Evolutionary conservation across 2,113 vertebrate genomes (phyloP), one percentile per base, ranked within the genome.

Genomic region (Butorides virescens): DNA sequence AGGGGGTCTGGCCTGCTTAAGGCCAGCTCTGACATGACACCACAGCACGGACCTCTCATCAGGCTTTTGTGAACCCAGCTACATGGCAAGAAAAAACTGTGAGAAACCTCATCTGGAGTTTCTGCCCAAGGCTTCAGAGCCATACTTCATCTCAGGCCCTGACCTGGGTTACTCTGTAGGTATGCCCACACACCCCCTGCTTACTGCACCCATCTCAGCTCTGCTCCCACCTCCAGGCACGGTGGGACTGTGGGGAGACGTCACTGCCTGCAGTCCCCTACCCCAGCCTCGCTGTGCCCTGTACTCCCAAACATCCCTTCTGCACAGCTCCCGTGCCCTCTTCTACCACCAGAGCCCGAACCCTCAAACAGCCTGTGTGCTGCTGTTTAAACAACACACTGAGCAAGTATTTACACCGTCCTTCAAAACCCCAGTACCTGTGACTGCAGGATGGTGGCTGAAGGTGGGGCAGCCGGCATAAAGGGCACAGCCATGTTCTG

Each of bases 211-310:
- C 3, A 3, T 10, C 30, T 20, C 4, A 11, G 46, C 17, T 71
- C 44, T 73, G 39, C 30, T 49, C 10, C 30, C 27, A 37, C 47
- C 15, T 52, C 32, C 29, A 55, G 32, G 22, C 27, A 26, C 0
- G 0, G 27, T 19, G 30, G 53, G 29, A 53, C 11, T 50, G 49
- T 5, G 5, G 11, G 16, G 12, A 55, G 36, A 70, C 8, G 21
- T 29, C 13, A 6, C 39, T 76, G 17, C 10, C 15, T 47, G 37
- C 44, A n/a, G 80, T 6, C 4, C 15, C 20, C 29, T 15, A 16
- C 6, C 23, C 25, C 21, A n/a, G 4, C 11, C 34, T 47, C 3
- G 2, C 44, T 37, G 50, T 1, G 0, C 7, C 34, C 12, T 15
- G 15, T 19, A 12, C 29, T 30, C 21, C 32, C 37, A 36, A 39